Percentiles rank a stretch among this genome's conserved stretches.
Conservation (phyloP, 92 coral and sea anemone species). For the Bergia puertoricense region DNA sequence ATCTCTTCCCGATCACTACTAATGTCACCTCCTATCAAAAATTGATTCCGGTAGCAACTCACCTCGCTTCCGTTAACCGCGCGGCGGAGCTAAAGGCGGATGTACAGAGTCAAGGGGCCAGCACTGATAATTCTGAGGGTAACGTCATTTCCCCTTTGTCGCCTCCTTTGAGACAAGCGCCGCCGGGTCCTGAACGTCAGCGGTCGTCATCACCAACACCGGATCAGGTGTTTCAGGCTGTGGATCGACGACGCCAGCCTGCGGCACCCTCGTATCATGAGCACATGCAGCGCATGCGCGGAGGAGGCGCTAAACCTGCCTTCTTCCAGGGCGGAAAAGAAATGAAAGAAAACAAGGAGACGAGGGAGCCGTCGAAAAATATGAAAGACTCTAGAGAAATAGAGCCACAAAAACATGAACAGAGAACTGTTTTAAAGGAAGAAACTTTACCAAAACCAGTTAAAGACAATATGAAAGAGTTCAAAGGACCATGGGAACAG, state of each 20-base stretch:
- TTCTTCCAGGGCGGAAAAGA: conserved; percentile 70
- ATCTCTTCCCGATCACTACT: conserved; percentile 71
- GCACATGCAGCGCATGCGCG: conserved; percentile 90
- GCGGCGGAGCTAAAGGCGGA: conserved; percentile 67
- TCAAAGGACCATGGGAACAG: conserved; percentile 45
- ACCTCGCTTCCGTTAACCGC: conserved; percentile 65
- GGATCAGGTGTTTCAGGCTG: conserved; percentile 93
- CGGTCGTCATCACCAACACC: conserved; percentile 87
- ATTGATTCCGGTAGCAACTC: conserved; percentile 61
- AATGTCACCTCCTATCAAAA: conserved; percentile 75
- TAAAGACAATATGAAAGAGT: conserved; percentile 38
- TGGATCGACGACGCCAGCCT: conserved; percentile 96
- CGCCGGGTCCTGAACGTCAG: conserved; percentile 61
- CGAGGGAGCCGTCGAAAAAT: conserved; percentile 22
- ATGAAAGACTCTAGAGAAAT: conserved; percentile 12
- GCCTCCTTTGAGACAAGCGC: conserved; percentile 48
- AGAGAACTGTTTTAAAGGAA: background rate
- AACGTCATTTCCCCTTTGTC: conserved; percentile 57
- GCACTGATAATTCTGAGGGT: conserved; percentile 64
- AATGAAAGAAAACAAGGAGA: conserved; percentile 45
- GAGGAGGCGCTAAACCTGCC: conserved; percentile 65
- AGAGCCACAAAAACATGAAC: conserved; percentile 22
- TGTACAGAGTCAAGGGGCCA: conserved; percentile 61
- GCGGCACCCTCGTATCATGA: conserved; percentile 99
- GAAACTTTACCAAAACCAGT: conserved; percentile 48